Evolutionary conservation across 2,113 vertebrate species (phyloP).

Genomic region (Machaerirhynchus nigripectus): DNA sequence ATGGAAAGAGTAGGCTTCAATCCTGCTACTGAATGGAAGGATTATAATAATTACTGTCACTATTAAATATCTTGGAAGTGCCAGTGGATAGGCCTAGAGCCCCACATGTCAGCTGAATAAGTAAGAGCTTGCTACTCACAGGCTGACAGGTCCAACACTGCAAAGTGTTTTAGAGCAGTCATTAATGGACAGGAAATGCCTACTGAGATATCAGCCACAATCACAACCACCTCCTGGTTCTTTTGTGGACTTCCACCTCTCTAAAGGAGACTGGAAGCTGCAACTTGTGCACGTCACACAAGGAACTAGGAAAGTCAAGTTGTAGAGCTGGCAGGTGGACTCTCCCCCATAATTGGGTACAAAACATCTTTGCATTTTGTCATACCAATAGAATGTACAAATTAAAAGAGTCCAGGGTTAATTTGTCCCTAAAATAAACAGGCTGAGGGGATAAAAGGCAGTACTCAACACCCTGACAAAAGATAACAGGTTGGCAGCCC

Average conservation of each 20-base stretch:
- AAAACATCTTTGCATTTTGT: neutral
- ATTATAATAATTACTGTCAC: conserved; percentile 47
- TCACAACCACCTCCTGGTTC: neutral
- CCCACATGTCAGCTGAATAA: neutral
- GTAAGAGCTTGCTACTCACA: neutral
- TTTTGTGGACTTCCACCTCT: neutral
- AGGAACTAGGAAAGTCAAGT: neutral
- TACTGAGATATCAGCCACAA: neutral
- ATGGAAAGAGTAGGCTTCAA: conserved; percentile 22
- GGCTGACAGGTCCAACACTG: neutral
- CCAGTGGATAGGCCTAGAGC: neutral
- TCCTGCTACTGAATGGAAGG: neutral
- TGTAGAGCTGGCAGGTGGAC: neutral
- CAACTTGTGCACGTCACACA: accelerated
- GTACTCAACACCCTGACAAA: neutral
- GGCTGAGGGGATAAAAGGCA: neutral
- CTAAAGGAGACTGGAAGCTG: neutral
- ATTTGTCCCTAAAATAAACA: neutral
- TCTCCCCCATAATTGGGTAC: neutral
- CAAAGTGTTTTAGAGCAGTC: neutral
- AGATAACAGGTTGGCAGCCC: neutral
- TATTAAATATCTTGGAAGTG: conserved; percentile 7
- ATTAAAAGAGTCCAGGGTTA: neutral
- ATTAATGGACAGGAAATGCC: neutral
- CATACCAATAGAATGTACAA: neutral